A percentile compares a stretch with the other conserved stretches of the same genome.
Conservation (phyloP, 1,140 invertebrate genomes). For the Eciton burchellii region DNA sequence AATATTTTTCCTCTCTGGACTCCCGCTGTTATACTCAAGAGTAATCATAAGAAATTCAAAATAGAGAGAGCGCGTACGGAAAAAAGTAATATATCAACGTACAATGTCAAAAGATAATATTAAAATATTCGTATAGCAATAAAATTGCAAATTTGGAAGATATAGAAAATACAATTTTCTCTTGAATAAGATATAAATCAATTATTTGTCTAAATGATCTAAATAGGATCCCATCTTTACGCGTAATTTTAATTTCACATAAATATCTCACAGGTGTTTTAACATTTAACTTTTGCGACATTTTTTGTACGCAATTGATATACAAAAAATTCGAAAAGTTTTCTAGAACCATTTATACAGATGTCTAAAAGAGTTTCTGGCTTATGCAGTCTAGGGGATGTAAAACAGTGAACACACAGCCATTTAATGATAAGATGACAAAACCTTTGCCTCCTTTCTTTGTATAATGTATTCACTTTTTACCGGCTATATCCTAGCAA, state of each 20-base stretch:
- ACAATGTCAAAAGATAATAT: background rate
- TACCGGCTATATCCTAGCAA: conserved; percentile 26
- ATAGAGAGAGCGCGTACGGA: background rate
- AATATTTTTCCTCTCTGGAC: conserved; percentile 26
- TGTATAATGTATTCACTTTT: conserved; percentile 8
- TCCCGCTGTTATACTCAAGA: background rate
- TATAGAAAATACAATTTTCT: conserved; percentile 2
- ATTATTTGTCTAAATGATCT: background rate
- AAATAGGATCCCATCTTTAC: background rate
- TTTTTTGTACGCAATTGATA: conserved; percentile 32
- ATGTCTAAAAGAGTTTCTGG: background rate
- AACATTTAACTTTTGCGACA: conserved; percentile 17
- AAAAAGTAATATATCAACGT: conserved; percentile 4
- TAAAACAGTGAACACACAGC: conserved; percentile 22
- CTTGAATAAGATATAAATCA: background rate
- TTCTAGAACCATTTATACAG: background rate
- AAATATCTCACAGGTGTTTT: background rate
- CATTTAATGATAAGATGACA: conserved; percentile 40
- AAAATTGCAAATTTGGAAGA: background rate
- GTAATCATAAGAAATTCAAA: background rate
- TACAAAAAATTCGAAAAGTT: conserved; percentile 33
- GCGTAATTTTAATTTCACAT: conserved; percentile 2
- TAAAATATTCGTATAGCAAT: background rate
- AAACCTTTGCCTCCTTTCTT: conserved; percentile 38
- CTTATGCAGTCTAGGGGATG: background rate